Percentiles rank a stretch among this genome's conserved stretches.
Evolutionary conservation across 1,140 invertebrate genomes (phyloP).

Genomic region (Drosophila triauraria): DNA sequence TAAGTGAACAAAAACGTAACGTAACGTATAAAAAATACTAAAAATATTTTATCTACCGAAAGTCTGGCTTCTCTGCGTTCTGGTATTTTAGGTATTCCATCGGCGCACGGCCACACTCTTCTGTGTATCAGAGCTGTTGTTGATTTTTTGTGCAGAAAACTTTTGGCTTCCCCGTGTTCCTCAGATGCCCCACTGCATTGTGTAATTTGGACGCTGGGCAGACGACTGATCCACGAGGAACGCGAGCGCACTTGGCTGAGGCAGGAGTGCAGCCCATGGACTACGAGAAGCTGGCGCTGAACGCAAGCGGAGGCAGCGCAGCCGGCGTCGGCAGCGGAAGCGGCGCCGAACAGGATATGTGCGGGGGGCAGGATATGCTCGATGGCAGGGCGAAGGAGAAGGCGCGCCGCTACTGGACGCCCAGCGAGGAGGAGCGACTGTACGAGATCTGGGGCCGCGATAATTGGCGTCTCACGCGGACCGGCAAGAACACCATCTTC

Average conservation of each 20-base stretch:
- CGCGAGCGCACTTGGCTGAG: background rate
- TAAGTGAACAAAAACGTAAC: too few relatives aligned
- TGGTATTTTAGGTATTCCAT: background rate
- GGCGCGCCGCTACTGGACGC: slow-evolving; percentile 77
- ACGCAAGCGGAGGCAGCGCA: slow-evolving; percentile 50
- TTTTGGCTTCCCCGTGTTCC: slow-evolving; percentile 30
- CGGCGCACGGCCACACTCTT: slow-evolving; percentile 20
- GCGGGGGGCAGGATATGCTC: slow-evolving; percentile 57
- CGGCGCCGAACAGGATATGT: slow-evolving; percentile 63
- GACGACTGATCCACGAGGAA: background rate
- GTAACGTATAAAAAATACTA: too few relatives aligned
- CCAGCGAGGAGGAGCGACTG: slow-evolving; percentile 76
- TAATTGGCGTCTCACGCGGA: slow-evolving; percentile 76
- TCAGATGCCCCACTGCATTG: slow-evolving; percentile 8
- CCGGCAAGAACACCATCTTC: slow-evolving; percentile 78
- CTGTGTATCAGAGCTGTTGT: slow-evolving; percentile 65
- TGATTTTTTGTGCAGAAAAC: slow-evolving; percentile 75
- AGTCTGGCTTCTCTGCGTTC: background rate
- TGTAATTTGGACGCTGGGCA: slow-evolving; percentile 15
- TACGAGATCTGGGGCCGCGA: slow-evolving; percentile 82
- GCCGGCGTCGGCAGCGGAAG: slow-evolving; percentile 23
- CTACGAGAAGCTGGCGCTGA: slow-evolving; percentile 57
- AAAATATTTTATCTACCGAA: too few relatives aligned
- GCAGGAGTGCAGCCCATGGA: slow-evolving; percentile 48
- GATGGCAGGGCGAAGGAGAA: slow-evolving; percentile 72